phyloP scores from a whole-genome alignment of 1,140 invertebrate genomes.

The Sarcophaga peregrina region DNA sequence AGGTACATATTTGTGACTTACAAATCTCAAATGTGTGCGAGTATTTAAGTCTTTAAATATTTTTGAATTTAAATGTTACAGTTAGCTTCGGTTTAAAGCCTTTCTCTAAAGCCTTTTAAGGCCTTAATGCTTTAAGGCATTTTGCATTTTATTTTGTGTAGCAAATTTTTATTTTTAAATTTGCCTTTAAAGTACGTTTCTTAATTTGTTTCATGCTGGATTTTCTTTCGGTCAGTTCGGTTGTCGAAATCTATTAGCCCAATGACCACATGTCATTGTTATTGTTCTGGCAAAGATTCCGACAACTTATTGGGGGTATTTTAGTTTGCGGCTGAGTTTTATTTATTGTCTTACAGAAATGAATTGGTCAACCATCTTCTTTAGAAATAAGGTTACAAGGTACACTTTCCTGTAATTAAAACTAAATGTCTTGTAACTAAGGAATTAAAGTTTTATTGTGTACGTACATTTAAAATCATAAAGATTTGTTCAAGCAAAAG shows the following conservation, averaged over 20 bases:
- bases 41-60: background rate
- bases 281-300: background rate
- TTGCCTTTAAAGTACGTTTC: too few species aligned
- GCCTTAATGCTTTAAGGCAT: slow-evolving; percentile 19
- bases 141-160: background rate
- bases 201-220: background rate
- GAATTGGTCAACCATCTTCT: slow-evolving; percentile 9
- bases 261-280: slow-evolving; percentile 18
- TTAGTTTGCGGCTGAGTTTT: background rate
- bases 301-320: background rate
- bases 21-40: background rate
- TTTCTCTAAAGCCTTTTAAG: background rate
- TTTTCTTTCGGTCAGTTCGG: slow-evolving; percentile 1
- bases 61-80: background rate
- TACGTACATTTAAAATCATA: too few species aligned
- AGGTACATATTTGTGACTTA: background rate
- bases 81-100: background rate
- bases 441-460: background rate
- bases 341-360: background rate
- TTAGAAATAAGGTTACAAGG: background rate
- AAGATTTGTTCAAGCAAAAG: too few species aligned
- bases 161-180: too few species aligned
- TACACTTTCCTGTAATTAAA: background rate
- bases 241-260: slow-evolving; percentile 1
- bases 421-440: background rate